These are phyloP conservation scores for Heliothis peltigera DNA, from an alignment of 2,888 invertebrate species.

Conservation along the genomic window DNA sequence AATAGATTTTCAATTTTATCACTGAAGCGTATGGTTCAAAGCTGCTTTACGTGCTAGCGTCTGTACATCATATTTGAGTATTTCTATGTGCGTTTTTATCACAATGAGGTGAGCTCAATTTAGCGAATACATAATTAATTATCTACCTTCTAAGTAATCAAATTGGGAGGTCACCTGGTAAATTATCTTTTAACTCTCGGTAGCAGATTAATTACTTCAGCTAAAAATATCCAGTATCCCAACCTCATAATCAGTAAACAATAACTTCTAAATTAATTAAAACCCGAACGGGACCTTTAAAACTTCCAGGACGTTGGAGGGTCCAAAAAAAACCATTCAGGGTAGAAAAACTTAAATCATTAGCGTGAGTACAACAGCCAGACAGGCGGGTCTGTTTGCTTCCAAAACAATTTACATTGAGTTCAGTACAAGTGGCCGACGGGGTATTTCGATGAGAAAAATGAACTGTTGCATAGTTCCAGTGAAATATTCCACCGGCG, in stretches of 20 bases:
- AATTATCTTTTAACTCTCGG: neutral
- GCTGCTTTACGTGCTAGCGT: too few species aligned
- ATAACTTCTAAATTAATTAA: constrained; percentile 33
- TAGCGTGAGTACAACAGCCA: constrained; percentile 44
- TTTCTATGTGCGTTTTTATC: too few species aligned
- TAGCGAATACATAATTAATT: too few species aligned
- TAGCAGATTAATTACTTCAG: neutral
- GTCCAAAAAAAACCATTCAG: constrained; percentile 28
- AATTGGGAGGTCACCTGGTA: neutral
- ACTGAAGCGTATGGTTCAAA: too few species aligned
- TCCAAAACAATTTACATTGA: constrained; percentile 63
- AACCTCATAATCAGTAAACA: constrained; percentile 6
- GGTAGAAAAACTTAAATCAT: constrained; percentile 59
- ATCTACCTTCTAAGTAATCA: too few species aligned
- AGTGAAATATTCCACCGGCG: constrained; percentile 26
- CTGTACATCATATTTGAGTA: too few species aligned
- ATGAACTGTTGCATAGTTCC: constrained; percentile 46
- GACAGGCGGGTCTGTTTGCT: constrained; percentile 52
- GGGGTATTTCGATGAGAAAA: constrained; percentile 46
- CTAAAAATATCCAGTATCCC: neutral
- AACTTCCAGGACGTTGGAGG: constrained; percentile 38
- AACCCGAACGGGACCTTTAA: constrained; percentile 29
- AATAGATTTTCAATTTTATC: too few species aligned
- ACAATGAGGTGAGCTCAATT: too few species aligned
- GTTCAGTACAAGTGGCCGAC: constrained; percentile 47